Evolutionary conservation across 2,113 vertebrate genomes (phyloP).

Genomic region (Morone saxatilis): DNA sequence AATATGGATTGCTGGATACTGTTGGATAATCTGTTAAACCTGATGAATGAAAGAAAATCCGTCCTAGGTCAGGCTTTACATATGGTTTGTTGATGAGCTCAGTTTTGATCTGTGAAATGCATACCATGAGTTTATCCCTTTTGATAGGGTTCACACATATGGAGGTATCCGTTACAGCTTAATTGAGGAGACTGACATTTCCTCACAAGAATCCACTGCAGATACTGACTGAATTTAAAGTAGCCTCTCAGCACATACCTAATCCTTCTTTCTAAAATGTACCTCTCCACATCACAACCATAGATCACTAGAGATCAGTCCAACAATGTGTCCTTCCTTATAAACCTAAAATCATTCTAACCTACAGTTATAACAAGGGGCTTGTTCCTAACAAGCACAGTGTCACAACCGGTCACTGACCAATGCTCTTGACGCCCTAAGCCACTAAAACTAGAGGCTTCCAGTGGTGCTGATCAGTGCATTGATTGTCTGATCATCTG

Average conservation of each 20-base stretch:
- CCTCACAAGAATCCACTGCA: neutral
- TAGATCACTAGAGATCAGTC: neutral
- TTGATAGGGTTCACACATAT: neutral
- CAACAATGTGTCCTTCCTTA: neutral
- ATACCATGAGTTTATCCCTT: neutral
- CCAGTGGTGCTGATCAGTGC: slow-evolving; percentile 61
- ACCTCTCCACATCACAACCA: no score
- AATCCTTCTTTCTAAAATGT: neutral
- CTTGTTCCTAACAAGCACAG: slow-evolving; percentile 44
- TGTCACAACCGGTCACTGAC: slow-evolving; percentile 27
- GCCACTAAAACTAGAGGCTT: slow-evolving; percentile 40
- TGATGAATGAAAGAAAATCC: neutral
- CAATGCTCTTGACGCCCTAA: slow-evolving; percentile 19
- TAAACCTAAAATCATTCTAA: neutral
- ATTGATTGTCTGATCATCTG: slow-evolving; percentile 71
- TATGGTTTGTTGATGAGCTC: neutral
- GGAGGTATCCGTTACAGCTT: neutral
- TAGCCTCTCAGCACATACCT: neutral
- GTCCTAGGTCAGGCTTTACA: neutral
- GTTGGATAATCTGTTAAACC: neutral
- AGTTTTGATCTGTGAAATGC: slow-evolving; percentile 1
- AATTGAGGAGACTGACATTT: neutral
- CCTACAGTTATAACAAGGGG: neutral
- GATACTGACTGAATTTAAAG: slow-evolving; percentile 7
- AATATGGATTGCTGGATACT: neutral